These are phyloP conservation scores for Palloptera scutellata DNA, from an alignment of 2,888 invertebrate species.

Conservation along the genomic window DNA sequence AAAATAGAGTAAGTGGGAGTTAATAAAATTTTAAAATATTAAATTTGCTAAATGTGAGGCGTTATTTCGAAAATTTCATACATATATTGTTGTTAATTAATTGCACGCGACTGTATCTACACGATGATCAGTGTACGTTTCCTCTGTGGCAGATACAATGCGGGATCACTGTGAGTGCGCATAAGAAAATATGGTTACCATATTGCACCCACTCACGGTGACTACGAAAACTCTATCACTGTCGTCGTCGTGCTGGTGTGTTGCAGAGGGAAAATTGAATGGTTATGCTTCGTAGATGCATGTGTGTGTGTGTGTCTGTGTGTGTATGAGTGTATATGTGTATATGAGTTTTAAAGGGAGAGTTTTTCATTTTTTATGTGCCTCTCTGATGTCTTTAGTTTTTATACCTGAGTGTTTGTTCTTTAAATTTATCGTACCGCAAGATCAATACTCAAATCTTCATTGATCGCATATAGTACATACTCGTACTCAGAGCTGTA, in stretches of 20 bases:
- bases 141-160: constrained; percentile 35
- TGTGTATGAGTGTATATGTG: constrained; percentile 2
- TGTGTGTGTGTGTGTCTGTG: constrained; percentile 5
- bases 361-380: constrained; percentile 10
- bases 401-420: too few species aligned
- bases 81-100: too few species aligned
- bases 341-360: constrained; percentile 1
- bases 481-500: too few species aligned
- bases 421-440: too few species aligned
- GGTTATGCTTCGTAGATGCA: background rate
- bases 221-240: constrained; percentile 31
- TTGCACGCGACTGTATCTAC: too few species aligned
- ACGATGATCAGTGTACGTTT: background rate
- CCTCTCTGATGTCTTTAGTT: too few species aligned
- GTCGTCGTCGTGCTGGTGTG: constrained; percentile 1
- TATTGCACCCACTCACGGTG: constrained; percentile 54
- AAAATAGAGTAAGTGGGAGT: too few species aligned
- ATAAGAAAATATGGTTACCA: constrained; percentile 54
- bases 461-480: too few species aligned
- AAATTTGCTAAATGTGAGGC: too few species aligned
- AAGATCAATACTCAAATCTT: too few species aligned
- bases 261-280: constrained; percentile 9
- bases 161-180: constrained; percentile 23
- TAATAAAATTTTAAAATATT: too few species aligned
- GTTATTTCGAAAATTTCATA: too few species aligned